Evolutionary conservation across 2,113 vertebrate genomes (phyloP), one percentile per base, ranked within the genome.

Genomic region (Physeter macrocephalus): DNA sequence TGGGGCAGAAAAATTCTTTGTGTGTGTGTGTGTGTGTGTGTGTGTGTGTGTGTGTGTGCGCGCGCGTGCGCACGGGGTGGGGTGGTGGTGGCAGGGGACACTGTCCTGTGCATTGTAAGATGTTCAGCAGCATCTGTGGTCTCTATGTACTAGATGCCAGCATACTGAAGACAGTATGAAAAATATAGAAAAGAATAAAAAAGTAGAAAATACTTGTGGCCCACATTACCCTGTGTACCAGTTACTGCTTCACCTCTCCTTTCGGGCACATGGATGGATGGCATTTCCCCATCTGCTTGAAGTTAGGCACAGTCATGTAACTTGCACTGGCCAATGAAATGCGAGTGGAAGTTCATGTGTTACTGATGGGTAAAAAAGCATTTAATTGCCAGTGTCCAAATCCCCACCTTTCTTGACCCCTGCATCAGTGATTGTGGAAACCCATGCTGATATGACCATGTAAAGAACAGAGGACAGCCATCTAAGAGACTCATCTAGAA

Each of bases 101-200:
- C 27, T 90, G 23, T 49, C 69, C 54, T 77, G 49, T 61, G n/a
- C 39, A 34, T 41, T 95, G 6, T 36, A 39, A 43, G 31, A 49
- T 64, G 20, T 27, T 88, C 29, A 96, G 36, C 29, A 84, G 49
- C 61, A 80, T 21, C 29, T 11, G 34, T 83, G 61, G 27, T 36
- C 25, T 92, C 49, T 92, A 59, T 80, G 31, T 27, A 90, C 46
- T 52, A 90, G 80, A 74, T 82, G 62, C 64, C 34, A 81, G 29
- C 25, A 77, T 31, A 74, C 27, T 62, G 62, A 85, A 64, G 72
- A 64, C 6, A 67, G 72, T 64, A 52, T 31, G 62, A 27, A 91
- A 87, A 92, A 54, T 43, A 83, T 11, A 80, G 20, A 86, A 64
- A 80, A 66, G 49, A 49, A 34, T 52, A 90, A 71, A 85, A 87